Percentiles rank a stretch among this genome's conserved stretches.
Evolutionary conservation across 2,888 invertebrate species (phyloP).

Genomic region (Tetropium fuscum): DNA sequence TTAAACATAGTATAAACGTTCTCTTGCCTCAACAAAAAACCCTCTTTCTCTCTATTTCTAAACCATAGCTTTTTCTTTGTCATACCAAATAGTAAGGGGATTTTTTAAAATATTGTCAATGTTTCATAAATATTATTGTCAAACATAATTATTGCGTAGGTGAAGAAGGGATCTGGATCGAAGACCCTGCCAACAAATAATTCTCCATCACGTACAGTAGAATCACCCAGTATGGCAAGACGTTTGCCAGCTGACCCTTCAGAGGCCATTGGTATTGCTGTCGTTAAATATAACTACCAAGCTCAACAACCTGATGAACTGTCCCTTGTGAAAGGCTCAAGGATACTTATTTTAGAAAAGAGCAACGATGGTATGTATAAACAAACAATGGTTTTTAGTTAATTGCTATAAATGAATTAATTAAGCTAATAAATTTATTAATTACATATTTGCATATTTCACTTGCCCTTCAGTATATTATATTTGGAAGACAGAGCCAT

Average conservation of each 20-base stretch:
- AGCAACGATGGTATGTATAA: conserved; percentile 91
- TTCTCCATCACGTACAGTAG: conserved; percentile 82
- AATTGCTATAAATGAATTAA: too few relatives aligned
- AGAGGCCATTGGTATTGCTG: conserved; percentile 88
- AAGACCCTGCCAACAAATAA: conserved; percentile 89
- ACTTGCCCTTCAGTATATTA: too few relatives aligned
- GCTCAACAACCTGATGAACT: conserved; percentile 97
- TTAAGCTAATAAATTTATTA: too few relatives aligned
- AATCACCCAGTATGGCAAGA: conserved; percentile 81
- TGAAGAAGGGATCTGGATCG: conserved; percentile 77
- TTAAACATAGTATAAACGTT: too few relatives aligned
- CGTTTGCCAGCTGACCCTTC: conserved; percentile 84
- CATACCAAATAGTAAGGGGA: too few relatives aligned
- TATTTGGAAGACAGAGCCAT: too few relatives aligned
- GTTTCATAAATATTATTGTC: neutral
- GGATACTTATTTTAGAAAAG: conserved; percentile 96
- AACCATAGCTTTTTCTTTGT: too few relatives aligned
- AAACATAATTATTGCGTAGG: conserved; percentile 53
- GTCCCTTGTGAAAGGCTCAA: conserved; percentile 92
- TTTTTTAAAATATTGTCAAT: too few relatives aligned
- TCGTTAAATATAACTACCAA: conserved; percentile 96
- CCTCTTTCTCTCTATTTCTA: too few relatives aligned
- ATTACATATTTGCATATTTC: too few relatives aligned
- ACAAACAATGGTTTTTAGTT: too few relatives aligned
- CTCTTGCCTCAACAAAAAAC: too few relatives aligned